Base-by-base conservation (phyloP, 2,888 invertebrate genomes). In the Exocentrus adspersus region DNA sequence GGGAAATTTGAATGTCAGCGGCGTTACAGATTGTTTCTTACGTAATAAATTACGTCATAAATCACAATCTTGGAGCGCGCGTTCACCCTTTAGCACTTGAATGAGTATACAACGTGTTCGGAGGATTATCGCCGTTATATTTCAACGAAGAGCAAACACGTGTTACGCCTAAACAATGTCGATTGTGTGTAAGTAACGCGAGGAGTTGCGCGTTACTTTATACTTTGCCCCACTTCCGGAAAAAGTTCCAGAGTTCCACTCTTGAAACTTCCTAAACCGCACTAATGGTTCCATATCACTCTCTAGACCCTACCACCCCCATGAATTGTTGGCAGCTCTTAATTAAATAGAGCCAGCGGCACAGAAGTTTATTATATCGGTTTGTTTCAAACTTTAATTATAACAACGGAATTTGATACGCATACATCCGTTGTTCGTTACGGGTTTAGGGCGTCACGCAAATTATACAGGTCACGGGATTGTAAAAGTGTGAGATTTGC, bases 361-460 rank as follows among this genome's bases (percentile, higher is more conserved):
- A n/a, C 42, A 19, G 10, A 21, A 37, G 10, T 53, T 42, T 51
- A 42, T 53, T 53, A 37, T 42, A 32, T 42, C 53, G 53, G 53
- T 19, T 37, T 53, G 41, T 37, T 53, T 19, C 21, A 9, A 37
- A 42, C 32, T 37, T 53, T 53, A 42, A 48, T 48, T 48, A 48
- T 48, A 9, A 48, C 16, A 28, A 48, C 48, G 28, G 10, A 48
- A 28, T 48, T 24, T 16, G 28, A 48, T 48, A n/a, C n/a, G n/a
- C n/a, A n/a, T n/a, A n/a, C n/a, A n/a, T n/a, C n/a, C n/a, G n/a
- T n/a, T n/a, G n/a, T n/a, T n/a, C n/a, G n/a, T n/a, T n/a, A n/a
- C n/a, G n/a, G n/a, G n/a, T n/a, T n/a, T n/a, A n/a, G n/a, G n/a
- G n/a, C n/a, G n/a, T n/a, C n/a, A n/a, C n/a, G n/a, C n/a, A n/a